Evolutionary conservation across 2,113 vertebrate genomes (phyloP), one percentile per base, ranked within the genome.

Genomic region (Nyctibius bracteatus): DNA sequence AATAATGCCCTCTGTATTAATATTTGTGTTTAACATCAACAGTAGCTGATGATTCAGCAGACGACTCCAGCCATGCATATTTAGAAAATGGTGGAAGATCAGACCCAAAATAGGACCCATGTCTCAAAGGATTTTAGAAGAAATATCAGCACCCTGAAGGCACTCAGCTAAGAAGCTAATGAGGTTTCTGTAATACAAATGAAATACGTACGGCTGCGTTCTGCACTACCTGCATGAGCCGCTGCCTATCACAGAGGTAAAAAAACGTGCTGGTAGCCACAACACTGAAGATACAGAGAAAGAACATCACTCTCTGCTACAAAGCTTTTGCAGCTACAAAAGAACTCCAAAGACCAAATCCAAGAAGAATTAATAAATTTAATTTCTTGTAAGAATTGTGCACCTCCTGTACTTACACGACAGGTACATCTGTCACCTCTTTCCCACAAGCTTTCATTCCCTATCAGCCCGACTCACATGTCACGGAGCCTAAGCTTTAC

Each of bases 381-480:
- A 6, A 52, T 59, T 59, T 71, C 86, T 88, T 86, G 22, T 24
- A 67, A 75, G 51, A 86, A 54, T 3, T 52, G 27, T 22, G 67
- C n/a, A 6, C 13, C 54, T 25, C 49, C 77, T 63, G 33, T 20
- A 12, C 23, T 31, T 5, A 41, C 3, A 4, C 43, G 86, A 58
- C 33, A 90, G 57, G 44, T 51, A 46, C 66, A 71, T 21, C 43
- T 21, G 24, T 27, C 63, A 66, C 21, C 78, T 91, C 73, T 35
- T 81, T 18, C 46, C 31, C 57, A 31, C 78, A 74, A 30, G 65
- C 41, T 73, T 65, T 28, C 47, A 41, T 62, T 52, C 59, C 7
- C 0, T 0, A 31, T 44, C 77, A 83, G 54, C 33, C 41, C n/a
- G 12, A 33, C 6, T 59, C 6, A 0, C 8, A 1, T 22, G 24